These are phyloP conservation scores for Ophioninae sp. DNA, from an alignment of 2,888 invertebrate species.

Conservation along the genomic window DNA sequence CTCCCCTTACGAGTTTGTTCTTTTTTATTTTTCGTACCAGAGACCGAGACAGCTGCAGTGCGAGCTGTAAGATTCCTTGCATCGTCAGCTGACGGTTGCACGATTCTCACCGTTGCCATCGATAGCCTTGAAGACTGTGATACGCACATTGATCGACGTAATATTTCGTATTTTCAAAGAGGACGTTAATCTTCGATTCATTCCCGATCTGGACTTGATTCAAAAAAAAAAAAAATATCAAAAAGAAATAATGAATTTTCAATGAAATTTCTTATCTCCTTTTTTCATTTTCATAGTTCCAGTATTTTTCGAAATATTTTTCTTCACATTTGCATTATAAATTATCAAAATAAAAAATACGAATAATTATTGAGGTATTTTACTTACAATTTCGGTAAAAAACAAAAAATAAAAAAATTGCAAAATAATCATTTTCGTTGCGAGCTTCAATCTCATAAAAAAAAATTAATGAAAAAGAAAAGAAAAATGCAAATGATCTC, in stretches of 20 bases:
- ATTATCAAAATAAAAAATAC: no score
- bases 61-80: conserved; percentile 18
- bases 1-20: conserved; percentile 10
- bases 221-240: no score
- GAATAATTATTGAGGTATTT: no score
- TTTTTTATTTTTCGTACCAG: conserved; percentile 41
- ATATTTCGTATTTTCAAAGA: background rate
- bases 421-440: no score
- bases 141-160: background rate
- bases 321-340: no score
- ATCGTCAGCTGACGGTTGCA: conserved; percentile 26
- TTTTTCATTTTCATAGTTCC: no score
- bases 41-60: conserved; percentile 29
- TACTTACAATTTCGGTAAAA: no score
- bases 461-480: background rate
- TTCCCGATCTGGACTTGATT: no score
- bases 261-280: no score
- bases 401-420: no score
- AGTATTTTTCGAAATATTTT: no score
- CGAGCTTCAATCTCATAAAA: background rate
- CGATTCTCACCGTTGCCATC: background rate
- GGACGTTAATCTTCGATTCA: background rate
- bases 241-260: no score
- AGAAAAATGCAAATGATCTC: background rate
- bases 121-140: background rate